Base-by-base conservation (phyloP, 2,113 vertebrate genomes). In the Oplegnathus fasciatus region DNA sequence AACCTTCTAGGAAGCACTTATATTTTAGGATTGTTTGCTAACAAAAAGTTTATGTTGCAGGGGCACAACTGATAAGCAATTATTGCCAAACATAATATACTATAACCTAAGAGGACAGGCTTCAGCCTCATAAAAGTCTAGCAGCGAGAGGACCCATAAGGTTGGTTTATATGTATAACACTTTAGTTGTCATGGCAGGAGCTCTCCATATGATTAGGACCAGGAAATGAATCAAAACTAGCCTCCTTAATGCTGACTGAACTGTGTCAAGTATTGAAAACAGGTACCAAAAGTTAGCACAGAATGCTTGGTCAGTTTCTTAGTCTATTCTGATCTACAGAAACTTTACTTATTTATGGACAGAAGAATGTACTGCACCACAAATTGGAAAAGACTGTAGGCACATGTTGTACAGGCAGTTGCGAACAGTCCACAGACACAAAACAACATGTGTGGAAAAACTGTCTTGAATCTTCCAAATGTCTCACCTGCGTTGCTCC, bases 401-500 rank as follows among this genome's bases (percentile, higher is more conserved):
- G 28, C 20, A 30, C 28, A 66, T 7, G 8, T 3, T 7, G 8
- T 1, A 62, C 5, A 48, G 2, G 6, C 3, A 37, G 34, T 37
- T 37, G n/a, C n/a, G n/a, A n/a, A n/a, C n/a, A n/a, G n/a, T n/a
- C n/a, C n/a, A n/a, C n/a, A n/a, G n/a, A n/a, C n/a, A n/a, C n/a
- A n/a, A n/a, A n/a, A n/a, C n/a, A 37, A 37, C 34, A n/a, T 17
- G 15, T 28, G 11, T 50, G 2, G 5, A 9, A 64, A 58, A 55
- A 28, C 6, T 10, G 24, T 44, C 14, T 42, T 44, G 10, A 37
- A n/a, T 65, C 30, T 11, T 26, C 11, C 5, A 42, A 20, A 64
- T 15, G 4, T 77, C 89, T 88, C 65, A 95, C 94, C 86, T 93
- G 93, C 15, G 79, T 44, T 11, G 0, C 14, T 82, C 77, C 57